phyloP scores from a whole-genome alignment of 2,797 vertebrate genomes.

The Sitta carolinensis region DNA sequence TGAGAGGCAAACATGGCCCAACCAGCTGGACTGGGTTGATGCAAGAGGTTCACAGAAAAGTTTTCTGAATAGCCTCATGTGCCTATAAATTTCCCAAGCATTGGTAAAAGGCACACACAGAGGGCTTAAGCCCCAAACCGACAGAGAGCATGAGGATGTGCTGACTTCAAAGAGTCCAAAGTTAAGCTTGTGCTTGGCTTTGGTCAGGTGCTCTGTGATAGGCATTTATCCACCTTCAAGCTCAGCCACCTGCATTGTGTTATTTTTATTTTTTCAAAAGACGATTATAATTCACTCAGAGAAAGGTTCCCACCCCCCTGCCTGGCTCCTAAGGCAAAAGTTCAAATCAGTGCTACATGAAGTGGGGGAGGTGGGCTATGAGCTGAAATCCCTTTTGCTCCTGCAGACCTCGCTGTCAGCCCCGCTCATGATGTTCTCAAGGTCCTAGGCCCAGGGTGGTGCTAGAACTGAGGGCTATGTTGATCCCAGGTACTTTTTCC shows the following conservation, averaged over 20 bases:
- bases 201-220: not conserved
- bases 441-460: rapidly evolving
- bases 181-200: not conserved
- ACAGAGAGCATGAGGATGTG: not conserved
- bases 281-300: not conserved
- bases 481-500: not conserved
- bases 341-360: not conserved
- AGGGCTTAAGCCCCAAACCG: not conserved
- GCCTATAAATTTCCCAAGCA: not conserved
- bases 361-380: not conserved
- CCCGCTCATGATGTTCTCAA: rapidly evolving
- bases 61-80: not conserved
- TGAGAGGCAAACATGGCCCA: rapidly evolving
- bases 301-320: not conserved
- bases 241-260: conserved; percentile 10
- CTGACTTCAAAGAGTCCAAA: not conserved
- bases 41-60: not conserved
- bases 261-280: not conserved
- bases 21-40: not conserved
- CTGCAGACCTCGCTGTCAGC: not conserved
- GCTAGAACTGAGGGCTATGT: not conserved
- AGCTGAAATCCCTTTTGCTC: not conserved
- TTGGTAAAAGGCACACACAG: not conserved
- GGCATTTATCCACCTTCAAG: not conserved
- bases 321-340: not conserved